Percentiles rank a stretch among this genome's conserved stretches.
phyloP scores from a whole-genome alignment of 1,140 invertebrate species.

The Drosophila sturtevanti region DNA sequence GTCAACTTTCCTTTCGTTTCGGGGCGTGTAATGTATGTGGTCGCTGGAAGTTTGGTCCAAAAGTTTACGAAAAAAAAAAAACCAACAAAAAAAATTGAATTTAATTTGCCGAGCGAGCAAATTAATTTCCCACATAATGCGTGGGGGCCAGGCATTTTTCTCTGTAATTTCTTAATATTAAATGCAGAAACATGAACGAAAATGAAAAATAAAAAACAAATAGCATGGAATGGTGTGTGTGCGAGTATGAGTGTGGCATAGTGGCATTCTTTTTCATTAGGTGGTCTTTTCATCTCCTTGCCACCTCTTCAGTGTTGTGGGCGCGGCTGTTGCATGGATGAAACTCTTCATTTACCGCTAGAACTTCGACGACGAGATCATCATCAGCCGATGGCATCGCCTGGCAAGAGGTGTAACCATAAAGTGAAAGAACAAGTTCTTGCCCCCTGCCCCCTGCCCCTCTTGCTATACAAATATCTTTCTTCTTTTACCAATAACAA shows the following conservation, averaged over 20 bases:
- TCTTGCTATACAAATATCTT: not conserved
- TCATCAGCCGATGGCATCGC: slow-evolving; percentile 42
- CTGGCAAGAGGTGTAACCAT: slow-evolving; percentile 74
- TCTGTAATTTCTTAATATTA: slow-evolving; percentile 78
- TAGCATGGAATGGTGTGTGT: not conserved
- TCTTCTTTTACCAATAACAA: slow-evolving; percentile 42
- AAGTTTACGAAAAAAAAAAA: slow-evolving; percentile 40
- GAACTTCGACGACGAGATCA: slow-evolving; percentile 56
- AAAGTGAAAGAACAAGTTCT: slow-evolving; percentile 79
- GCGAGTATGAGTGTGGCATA: not conserved
- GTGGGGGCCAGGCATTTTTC: slow-evolving; percentile 48
- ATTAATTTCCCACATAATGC: slow-evolving; percentile 67
- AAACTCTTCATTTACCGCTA: slow-evolving; percentile 76
- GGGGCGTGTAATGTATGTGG: slow-evolving; percentile 35
- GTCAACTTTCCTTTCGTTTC: slow-evolving; percentile 74
- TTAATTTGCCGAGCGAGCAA: slow-evolving; percentile 65
- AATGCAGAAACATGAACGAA: slow-evolving; percentile 41
- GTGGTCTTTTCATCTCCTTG: slow-evolving; percentile 45
- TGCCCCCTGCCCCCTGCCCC: not conserved
- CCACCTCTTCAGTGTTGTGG: slow-evolving; percentile 11
- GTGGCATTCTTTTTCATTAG: slow-evolving; percentile 64
- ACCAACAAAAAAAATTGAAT: slow-evolving; percentile 45
- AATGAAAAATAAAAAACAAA: no score
- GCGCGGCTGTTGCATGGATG: slow-evolving; percentile 55
- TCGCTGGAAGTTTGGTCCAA: slow-evolving; percentile 13